Evolutionary conservation across 1,140 invertebrate genomes (phyloP).

Genomic region (Macrobrachium rosenbergii): DNA sequence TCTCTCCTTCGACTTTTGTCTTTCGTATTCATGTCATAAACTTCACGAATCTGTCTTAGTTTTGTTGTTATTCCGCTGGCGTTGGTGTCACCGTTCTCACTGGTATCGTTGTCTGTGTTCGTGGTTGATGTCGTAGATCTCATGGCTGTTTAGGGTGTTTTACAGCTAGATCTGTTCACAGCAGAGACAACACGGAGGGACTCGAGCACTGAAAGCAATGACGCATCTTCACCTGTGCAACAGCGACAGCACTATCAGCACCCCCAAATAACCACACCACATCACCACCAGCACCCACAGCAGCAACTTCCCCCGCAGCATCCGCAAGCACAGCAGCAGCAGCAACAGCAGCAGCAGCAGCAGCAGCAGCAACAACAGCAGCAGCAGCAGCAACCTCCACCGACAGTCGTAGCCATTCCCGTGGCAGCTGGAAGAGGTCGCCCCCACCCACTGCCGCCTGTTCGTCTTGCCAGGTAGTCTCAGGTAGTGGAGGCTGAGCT

Average conservation of each 20-base stretch:
- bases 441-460: slow-evolving; percentile 57
- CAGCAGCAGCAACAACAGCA: slow-evolving; percentile 2
- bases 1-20: neutral
- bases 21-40: neutral
- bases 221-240: slow-evolving; percentile 49
- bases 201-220: slow-evolving; percentile 56
- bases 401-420: slow-evolving; percentile 10
- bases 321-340: slow-evolving; percentile 2
- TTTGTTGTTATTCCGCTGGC: neutral
- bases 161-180: neutral
- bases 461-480: slow-evolving; percentile 61
- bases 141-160: neutral
- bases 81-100: no score
- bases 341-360: slow-evolving; percentile 30
- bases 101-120: no score
- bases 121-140: no score
- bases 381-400: slow-evolving; percentile 1
- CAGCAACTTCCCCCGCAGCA: slow-evolving; percentile 27
- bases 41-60: neutral
- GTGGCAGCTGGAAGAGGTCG: slow-evolving; percentile 23
- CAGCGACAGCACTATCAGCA: slow-evolving; percentile 33
- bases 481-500: slow-evolving; percentile 62
- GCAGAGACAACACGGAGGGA: slow-evolving; percentile 21
- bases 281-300: slow-evolving; percentile 29
- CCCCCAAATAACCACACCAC: no score